A percentile compares a stretch with the other conserved stretches of the same genome.
Evolutionary conservation across 2,797 vertebrate species (phyloP).

Genomic region (Toxotes lorentzi): DNA sequence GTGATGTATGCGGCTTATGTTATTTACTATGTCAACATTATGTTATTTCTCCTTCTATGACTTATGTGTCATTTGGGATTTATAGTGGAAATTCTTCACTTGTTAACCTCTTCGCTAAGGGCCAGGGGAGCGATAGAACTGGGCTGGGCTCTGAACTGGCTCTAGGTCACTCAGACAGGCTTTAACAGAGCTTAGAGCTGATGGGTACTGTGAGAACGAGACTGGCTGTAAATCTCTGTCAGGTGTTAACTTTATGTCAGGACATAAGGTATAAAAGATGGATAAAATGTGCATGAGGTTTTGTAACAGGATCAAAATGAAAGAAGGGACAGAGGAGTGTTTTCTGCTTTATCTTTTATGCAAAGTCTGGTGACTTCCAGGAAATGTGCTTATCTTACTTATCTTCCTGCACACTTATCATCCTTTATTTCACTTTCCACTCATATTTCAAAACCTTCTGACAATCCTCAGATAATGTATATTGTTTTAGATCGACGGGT

Average conservation of each 20-base stretch:
- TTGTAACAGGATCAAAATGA: neutral
- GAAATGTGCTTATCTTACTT: too few relatives aligned
- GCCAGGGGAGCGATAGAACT: slow-evolving; percentile 15
- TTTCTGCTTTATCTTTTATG: neutral
- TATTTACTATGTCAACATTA: slow-evolving; percentile 36
- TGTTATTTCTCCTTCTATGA: slow-evolving; percentile 19
- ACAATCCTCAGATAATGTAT: too few relatives aligned
- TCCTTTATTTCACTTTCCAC: too few relatives aligned
- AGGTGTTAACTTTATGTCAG: neutral
- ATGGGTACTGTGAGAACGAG: slow-evolving; percentile 6
- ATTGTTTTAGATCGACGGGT: too few relatives aligned
- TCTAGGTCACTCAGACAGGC: slow-evolving; percentile 27
- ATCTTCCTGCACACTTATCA: too few relatives aligned
- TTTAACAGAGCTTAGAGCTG: slow-evolving; percentile 21
- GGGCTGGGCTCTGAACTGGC: slow-evolving; percentile 34
- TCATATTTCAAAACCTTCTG: too few relatives aligned
- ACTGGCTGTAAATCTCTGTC: slow-evolving; percentile 25
- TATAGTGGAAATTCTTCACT: slow-evolving; percentile 32
- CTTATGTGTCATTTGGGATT: slow-evolving; percentile 33
- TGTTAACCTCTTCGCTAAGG: slow-evolving; percentile 29
- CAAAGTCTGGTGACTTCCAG: neutral
- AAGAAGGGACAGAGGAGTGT: too few relatives aligned
- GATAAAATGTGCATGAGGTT: neutral
- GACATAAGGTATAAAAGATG: neutral
- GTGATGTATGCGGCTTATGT: slow-evolving; percentile 7